These are phyloP conservation scores for Calameuta filiformis DNA, from an alignment of 2,888 invertebrate species.

Conservation along the genomic window DNA sequence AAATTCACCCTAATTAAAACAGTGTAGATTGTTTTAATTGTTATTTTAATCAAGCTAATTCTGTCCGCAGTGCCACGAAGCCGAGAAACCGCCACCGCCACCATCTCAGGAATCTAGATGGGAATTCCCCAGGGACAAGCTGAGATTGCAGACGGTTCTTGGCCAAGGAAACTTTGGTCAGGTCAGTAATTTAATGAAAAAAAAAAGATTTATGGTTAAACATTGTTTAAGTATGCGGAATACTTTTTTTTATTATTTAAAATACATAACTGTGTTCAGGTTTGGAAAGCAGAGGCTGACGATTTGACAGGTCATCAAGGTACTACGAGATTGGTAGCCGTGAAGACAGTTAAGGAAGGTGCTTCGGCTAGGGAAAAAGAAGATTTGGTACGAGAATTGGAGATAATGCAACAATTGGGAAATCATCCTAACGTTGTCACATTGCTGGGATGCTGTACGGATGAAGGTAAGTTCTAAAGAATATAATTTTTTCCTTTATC, in stretches of 20 bases:
- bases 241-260: not conserved
- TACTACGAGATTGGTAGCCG: conserved; percentile 83
- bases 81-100: conserved; percentile 71
- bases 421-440: conserved; percentile 87
- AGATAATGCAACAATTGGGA: conserved; percentile 85
- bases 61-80: conserved; percentile 60
- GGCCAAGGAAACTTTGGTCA: conserved; percentile 90
- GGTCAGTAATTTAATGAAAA: conserved; percentile 61
- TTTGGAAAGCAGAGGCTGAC: conserved; percentile 88
- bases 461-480: conserved; percentile 72
- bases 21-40: not conserved
- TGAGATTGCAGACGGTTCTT: conserved; percentile 80
- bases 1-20: not conserved
- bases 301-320: conserved; percentile 82
- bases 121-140: conserved; percentile 83
- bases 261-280: conserved; percentile 63
- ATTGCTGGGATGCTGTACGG: conserved; percentile 84
- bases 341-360: conserved; percentile 84
- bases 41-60: not conserved
- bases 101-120: conserved; percentile 73
- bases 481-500: not conserved
- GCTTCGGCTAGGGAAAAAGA: conserved; percentile 83
- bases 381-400: conserved; percentile 78
- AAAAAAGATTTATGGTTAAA: not conserved
- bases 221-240: not conserved